A percentile compares a stretch with the other conserved stretches of the same genome.
Conservation (phyloP, 2,113 vertebrate genomes). For the Pan paniscus region DNA sequence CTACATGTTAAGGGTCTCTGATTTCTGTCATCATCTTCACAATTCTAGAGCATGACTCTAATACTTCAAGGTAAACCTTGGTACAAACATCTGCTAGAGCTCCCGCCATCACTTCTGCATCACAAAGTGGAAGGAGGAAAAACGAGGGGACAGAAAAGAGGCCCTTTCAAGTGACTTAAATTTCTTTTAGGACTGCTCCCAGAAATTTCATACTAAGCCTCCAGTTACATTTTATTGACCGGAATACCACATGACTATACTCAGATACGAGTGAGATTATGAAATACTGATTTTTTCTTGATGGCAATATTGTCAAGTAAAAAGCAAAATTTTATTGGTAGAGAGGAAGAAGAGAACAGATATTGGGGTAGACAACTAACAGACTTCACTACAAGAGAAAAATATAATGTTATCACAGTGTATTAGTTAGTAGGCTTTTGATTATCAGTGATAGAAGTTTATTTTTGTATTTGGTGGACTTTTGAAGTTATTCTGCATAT, state of each 20-base stretch:
- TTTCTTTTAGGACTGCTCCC: background rate
- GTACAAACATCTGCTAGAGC: background rate
- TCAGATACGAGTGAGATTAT: background rate
- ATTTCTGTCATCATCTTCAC: background rate
- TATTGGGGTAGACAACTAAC: background rate
- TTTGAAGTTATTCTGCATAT: background rate
- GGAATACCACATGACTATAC: background rate
- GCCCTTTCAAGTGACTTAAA: background rate
- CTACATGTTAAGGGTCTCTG: background rate
- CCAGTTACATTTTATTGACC: background rate
- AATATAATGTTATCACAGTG: background rate
- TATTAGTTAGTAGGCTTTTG: background rate
- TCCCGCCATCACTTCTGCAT: background rate
- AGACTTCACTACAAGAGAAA: background rate
- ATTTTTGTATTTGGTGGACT: background rate
- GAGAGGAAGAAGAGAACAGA: background rate
- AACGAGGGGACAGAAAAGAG: background rate
- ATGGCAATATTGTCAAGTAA: background rate
- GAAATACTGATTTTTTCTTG: background rate
- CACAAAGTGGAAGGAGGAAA: background rate
- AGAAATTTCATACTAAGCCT: background rate
- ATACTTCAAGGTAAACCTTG: background rate
- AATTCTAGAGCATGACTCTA: background rate
- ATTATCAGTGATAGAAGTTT: background rate
- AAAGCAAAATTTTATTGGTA: background rate